A percentile compares a stretch with the other conserved stretches of the same genome.
These are phyloP conservation scores for Ctenoplectra terminalis DNA, from an alignment of 1,140 invertebrate genomes.

Conservation along the genomic window DNA sequence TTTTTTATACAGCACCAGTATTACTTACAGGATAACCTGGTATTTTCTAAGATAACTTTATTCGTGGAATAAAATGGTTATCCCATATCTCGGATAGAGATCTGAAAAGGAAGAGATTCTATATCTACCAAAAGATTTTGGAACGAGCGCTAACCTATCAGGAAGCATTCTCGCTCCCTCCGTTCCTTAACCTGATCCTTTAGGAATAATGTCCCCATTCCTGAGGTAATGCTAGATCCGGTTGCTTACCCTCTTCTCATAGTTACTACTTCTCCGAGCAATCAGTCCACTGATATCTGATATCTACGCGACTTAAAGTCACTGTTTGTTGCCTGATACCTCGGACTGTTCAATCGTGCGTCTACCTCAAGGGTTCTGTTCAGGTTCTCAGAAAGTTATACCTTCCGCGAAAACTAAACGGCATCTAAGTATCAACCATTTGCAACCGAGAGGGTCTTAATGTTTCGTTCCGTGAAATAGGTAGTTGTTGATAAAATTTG, in stretches of 20 bases:
- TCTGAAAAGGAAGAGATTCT: background rate
- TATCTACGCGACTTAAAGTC: background rate
- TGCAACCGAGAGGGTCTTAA: too few relatives aligned
- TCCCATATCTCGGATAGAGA: background rate
- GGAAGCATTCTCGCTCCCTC: background rate
- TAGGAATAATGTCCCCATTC: conserved; percentile 10
- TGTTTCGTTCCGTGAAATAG: too few relatives aligned
- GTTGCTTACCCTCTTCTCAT: conserved; percentile 1
- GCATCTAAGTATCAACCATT: too few relatives aligned
- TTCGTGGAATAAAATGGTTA: background rate
- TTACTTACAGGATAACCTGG: too few relatives aligned
- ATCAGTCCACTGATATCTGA: conserved; percentile 5
- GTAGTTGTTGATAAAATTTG: too few relatives aligned
- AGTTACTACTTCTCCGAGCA: background rate
- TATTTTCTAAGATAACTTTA: background rate
- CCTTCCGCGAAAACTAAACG: background rate
- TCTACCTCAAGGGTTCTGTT: background rate
- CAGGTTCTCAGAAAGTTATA: background rate
- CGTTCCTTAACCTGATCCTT: conserved; percentile 5
- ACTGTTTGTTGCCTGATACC: background rate
- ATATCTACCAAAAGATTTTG: background rate
- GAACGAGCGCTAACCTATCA: background rate
- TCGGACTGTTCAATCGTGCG: background rate
- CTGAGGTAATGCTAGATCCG: background rate
- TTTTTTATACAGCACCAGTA: too few relatives aligned